Base-by-base conservation (phyloP, 92 coral and sea anemone species). In the Siderastrea siderea region DNA sequence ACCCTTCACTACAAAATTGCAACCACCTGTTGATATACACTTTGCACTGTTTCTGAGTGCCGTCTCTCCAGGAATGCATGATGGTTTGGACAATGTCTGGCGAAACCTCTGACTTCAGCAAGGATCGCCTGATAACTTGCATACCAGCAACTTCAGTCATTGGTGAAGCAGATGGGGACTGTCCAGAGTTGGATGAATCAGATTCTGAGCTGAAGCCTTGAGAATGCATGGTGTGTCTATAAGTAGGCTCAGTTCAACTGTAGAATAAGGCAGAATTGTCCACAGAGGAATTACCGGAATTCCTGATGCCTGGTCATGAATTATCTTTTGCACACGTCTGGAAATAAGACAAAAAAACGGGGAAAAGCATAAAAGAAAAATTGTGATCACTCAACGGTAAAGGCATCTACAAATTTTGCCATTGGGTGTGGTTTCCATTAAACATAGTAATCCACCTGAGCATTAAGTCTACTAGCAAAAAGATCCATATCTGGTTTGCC, bases 51-150 rank as follows among this genome's bases (percentile, higher is more conserved):
- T 83, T 85, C 3, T 72, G 81, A 1, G 96, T 91, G 16, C 83
- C 12, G 5, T 77, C 68, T 17, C 90, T 68, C 94, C 90, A 86
- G 62, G 91, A 89, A 55, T 64, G 82, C 93, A 86, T 88, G 88
- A 94, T 91, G 86, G 91, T 73, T 0, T 91, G 81, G 74, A 83
- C 88, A 88, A 88, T 58, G 16, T 81, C 80, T 57, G 84, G 66
- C 82, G 83, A 82, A 91, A 91, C 38, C 48, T 80, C 78, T 47
- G 75, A 76, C 62, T 88, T 83, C 12, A 61, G 81, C 47, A 88
- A 71, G 91, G 93, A 91, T 60, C 48, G 38, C 94, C 93, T 78
- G 91, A 94, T 81, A 91, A 84, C 58, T 77, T 88, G 87, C 94
- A 94, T 80, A 85, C 94, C 81, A 91, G 76, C 12, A 86, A 69